A percentile compares a stretch with the other conserved stretches of the same genome.
Conservation (phyloP, 2,113 vertebrate genomes). For the Semicossyphus pulcher region DNA sequence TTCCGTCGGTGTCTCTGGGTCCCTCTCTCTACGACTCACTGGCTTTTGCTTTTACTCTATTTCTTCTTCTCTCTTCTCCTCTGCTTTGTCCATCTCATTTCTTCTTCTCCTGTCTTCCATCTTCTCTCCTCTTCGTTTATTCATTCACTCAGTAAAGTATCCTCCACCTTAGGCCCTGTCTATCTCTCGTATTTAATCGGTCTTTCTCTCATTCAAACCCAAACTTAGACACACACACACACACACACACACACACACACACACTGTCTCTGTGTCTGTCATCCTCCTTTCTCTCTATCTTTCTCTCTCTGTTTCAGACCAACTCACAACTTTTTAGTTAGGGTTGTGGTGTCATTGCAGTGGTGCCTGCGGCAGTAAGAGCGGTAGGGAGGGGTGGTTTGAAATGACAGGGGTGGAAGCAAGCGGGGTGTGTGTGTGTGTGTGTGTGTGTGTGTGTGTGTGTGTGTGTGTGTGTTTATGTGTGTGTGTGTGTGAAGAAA, state of each 20-base stretch:
- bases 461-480: conserved; percentile 32
- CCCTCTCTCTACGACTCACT: conserved; percentile 32
- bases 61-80: background rate
- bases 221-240: conserved; percentile 18
- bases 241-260: background rate
- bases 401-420: conserved; percentile 56
- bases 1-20: conserved; percentile 75
- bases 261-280: background rate
- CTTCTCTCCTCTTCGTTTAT: background rate
- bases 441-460: conserved; percentile 22
- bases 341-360: conserved; percentile 68
- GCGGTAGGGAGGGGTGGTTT: conserved; percentile 52
- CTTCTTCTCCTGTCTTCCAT: background rate
- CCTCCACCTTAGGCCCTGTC: conserved; percentile 23
- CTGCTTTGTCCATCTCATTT: background rate
- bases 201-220: conserved; percentile 25
- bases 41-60: conserved; percentile 22
- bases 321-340: conserved; percentile 46
- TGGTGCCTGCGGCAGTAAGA: conserved; percentile 68
- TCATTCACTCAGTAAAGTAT: conserved; percentile 28
- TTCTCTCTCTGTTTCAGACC: conserved; percentile 11
- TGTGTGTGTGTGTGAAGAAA: conserved; percentile 45
- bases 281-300: conserved; percentile 12
- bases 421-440: conserved; percentile 19
- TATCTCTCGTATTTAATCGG: conserved; percentile 30